Evolutionary conservation across 2,113 vertebrate species (phyloP).

Genomic region (Salvator merianae): DNA sequence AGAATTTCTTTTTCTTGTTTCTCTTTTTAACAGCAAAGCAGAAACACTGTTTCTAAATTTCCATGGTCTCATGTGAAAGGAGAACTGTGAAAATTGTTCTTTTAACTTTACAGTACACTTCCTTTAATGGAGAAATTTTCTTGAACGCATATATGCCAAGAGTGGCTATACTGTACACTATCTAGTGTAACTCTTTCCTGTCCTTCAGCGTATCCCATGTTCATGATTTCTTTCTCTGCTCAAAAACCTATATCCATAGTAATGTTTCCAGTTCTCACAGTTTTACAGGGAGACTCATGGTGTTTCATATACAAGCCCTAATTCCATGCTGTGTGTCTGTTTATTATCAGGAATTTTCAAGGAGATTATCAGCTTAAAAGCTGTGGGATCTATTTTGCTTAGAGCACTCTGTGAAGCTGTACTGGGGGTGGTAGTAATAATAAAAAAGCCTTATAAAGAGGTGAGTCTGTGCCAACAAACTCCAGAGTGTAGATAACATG

Average conservation of each 20-base stretch:
- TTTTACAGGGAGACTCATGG: neutral
- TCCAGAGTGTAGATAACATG: neutral
- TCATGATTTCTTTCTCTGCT: neutral
- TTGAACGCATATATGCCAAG: neutral
- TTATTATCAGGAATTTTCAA: conserved; percentile 18
- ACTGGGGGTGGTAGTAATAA: neutral
- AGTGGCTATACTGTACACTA: neutral
- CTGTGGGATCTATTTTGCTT: neutral
- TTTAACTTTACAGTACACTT: neutral
- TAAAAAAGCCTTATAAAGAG: conserved; percentile 4
- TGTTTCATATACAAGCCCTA: neutral
- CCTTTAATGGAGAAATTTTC: conserved; percentile 14
- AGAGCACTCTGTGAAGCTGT: neutral
- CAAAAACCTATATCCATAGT: neutral
- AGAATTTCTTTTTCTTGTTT: too few species aligned
- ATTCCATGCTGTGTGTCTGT: conserved; percentile 2
- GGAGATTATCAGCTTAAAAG: conserved; percentile 11
- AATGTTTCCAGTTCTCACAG: conserved; percentile 2
- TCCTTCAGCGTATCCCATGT: conserved; percentile 14
- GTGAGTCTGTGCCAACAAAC: conserved; percentile 3
- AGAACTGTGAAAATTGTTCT: neutral
- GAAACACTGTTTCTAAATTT: neutral
- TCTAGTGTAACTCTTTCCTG: neutral
- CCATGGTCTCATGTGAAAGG: neutral
- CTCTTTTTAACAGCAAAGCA: neutral